A percentile compares a stretch with the other conserved stretches of the same genome.
phyloP scores from a whole-genome alignment of 2,113 vertebrate species.

The Psittacula cyanocephala region DNA sequence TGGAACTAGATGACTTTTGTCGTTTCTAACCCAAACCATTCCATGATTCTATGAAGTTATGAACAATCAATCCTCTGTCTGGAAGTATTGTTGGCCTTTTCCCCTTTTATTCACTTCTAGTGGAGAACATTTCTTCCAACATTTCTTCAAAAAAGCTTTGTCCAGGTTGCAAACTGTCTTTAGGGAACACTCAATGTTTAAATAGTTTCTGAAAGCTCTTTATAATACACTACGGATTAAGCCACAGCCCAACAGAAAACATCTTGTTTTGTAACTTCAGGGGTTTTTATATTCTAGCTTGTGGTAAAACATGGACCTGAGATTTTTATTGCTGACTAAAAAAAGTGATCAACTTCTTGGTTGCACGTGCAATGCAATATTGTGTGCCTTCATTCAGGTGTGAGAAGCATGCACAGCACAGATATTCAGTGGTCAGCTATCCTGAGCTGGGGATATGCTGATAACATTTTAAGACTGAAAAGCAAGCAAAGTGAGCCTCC shows the following conservation, averaged over 20 bases:
- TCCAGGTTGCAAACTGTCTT: neutral
- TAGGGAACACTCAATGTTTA: neutral
- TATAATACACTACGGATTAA: neutral
- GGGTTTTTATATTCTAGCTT: rapidly evolving
- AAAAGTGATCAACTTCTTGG: neutral
- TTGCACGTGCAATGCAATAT: neutral
- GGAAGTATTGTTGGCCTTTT: neutral
- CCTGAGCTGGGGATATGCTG: slow-evolving; percentile 95
- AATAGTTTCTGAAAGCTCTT: neutral
- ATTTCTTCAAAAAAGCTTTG: neutral
- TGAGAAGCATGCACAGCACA: slow-evolving; percentile 97
- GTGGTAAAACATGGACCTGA: neutral
- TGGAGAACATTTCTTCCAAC: neutral
- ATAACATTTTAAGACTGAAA: slow-evolving; percentile 94
- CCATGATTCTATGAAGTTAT: neutral
- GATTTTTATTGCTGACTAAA: neutral
- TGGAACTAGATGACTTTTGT: neutral
- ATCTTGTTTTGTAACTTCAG: neutral
- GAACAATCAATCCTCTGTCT: neutral
- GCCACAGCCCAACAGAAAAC: neutral
- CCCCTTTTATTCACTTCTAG: neutral
- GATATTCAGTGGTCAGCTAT: slow-evolving; percentile 99
- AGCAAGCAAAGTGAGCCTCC: slow-evolving; percentile 98
- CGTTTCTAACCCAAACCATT: neutral
- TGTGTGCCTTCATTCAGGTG: slow-evolving; percentile 73